A percentile compares a stretch with the other conserved stretches of the same genome.
These are phyloP conservation scores for Monoplex corrugatus DNA, from an alignment of 2,888 invertebrate genomes.

Conservation along the genomic window DNA sequence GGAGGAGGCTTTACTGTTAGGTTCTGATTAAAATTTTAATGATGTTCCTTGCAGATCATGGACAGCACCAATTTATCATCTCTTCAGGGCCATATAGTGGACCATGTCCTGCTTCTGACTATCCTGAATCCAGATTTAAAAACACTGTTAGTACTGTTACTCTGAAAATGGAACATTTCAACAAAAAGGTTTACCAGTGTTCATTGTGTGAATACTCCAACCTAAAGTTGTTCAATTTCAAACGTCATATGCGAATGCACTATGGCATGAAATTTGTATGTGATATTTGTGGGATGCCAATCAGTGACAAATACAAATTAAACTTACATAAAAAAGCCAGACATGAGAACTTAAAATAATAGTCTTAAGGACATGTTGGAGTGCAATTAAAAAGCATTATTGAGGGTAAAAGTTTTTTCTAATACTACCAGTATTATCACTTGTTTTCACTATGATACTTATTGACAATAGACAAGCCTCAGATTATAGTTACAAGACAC, in stretches of 20 bases:
- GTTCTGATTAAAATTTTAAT: no score
- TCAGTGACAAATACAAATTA: slow-evolving; percentile 1
- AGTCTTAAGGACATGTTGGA: no score
- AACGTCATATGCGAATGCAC: slow-evolving; percentile 27
- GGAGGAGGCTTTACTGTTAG: no score
- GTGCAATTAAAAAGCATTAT: no score
- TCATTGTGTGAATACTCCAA: slow-evolving; percentile 20
- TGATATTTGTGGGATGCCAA: background rate
- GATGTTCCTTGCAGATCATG: background rate
- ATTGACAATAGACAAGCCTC: no score
- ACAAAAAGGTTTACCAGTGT: background rate
- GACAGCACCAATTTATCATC: background rate
- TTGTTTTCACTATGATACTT: no score
- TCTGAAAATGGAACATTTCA: background rate
- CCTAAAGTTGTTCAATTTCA: slow-evolving; percentile 8
- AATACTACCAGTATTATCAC: no score
- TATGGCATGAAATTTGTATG: background rate
- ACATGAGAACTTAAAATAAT: background rate
- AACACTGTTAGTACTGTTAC: background rate
- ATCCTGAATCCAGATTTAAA: background rate
- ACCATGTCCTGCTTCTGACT: background rate
- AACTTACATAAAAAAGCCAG: background rate
- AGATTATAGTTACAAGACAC: no score
- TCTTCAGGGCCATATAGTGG: background rate
- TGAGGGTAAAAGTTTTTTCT: no score